phyloP scores from a whole-genome alignment of 2,113 vertebrate genomes.

The Mola mola region DNA sequence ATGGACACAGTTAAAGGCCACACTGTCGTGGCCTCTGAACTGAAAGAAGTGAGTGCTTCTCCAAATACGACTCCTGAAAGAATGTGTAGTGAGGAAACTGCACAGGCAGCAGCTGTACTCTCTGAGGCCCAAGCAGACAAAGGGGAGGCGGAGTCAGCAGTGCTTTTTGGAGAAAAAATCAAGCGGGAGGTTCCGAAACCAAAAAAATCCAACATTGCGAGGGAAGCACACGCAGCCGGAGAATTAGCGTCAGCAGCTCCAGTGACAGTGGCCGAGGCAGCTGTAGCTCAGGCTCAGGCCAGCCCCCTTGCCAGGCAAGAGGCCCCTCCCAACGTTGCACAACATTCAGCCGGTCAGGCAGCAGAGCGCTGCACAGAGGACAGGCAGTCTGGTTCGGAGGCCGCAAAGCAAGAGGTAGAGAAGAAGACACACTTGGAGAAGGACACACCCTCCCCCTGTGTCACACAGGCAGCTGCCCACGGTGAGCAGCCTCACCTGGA shows the following conservation, averaged over 20 bases:
- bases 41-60: slow-evolving; percentile 43
- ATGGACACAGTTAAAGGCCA: slow-evolving; percentile 30
- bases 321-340: slow-evolving; percentile 82
- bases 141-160: slow-evolving; percentile 80
- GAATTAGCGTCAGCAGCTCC: slow-evolving; percentile 75
- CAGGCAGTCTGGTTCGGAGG: slow-evolving; percentile 55
- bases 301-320: slow-evolving; percentile 72
- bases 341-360: slow-evolving; percentile 72
- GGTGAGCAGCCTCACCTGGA: slow-evolving; percentile 48
- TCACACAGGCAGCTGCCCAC: slow-evolving; percentile 49
- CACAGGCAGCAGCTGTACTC: slow-evolving; percentile 78
- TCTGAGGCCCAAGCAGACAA: slow-evolving; percentile 80
- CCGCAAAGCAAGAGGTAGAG: slow-evolving; percentile 55
- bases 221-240: slow-evolving; percentile 77
- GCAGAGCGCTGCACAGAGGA: slow-evolving; percentile 74
- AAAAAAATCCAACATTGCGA: slow-evolving; percentile 79
- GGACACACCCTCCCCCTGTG: slow-evolving; percentile 70
- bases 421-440: slow-evolving; percentile 60
- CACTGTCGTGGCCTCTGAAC: slow-evolving; percentile 33
- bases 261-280: slow-evolving; percentile 64
- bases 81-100: slow-evolving; percentile 73
- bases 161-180: slow-evolving; percentile 75
- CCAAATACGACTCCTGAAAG: slow-evolving; percentile 70
- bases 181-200: slow-evolving; percentile 81
- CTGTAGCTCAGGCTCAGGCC: slow-evolving; percentile 68